Evolutionary conservation across 2,113 vertebrate genomes (phyloP), one percentile per base, ranked within the genome.

Genomic region (Dunckerocampus dactyliophorus): DNA sequence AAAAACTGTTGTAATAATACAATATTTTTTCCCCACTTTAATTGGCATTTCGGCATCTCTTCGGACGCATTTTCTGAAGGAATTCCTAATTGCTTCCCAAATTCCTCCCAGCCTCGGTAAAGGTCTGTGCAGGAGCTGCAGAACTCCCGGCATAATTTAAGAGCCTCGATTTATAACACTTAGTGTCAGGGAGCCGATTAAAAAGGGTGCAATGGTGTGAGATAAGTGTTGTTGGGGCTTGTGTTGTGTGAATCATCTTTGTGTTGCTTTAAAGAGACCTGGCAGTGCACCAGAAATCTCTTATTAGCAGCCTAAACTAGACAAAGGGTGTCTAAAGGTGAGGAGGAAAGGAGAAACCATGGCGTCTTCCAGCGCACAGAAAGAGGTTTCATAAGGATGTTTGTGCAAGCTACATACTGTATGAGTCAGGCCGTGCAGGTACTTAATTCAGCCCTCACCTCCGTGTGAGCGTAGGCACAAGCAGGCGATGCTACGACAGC

Each of bases 161-260:
- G 17, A 12, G 13, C 20, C 16, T 2, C 68, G 68, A 63, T 85
- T 80, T 69, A 77, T 80, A 67, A 72, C 48, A 68, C 24, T 77
- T 64, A 63, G 16, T 74, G 81, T 77, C 80, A 50, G 72, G 75
- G 69, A 68, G 71, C 62, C 76, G 80, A 82, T 83, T 83, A 77
- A 79, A 80, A 67, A 61, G 72, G 47, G 59, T 49, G 76, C 71
- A 67, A 57, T 22, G 11, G 60, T 51, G 68, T 71, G 66, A 66
- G 65, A 74, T 63, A 67, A 39, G 1, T 43, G 55, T 63, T 76
- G 31, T 34, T 34, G 31, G 43, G 48, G 8, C 67, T 50, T 53
- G 63, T 59, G 59, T 59, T 43, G 28, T 60, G 39, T 49, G 50
- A 31, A 11, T 47, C 22, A 6, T 69, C 62, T 59, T 69, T 58